These are phyloP conservation scores for Cynocephalus volans DNA, from an alignment of 2,113 vertebrate genomes.

Conservation along the genomic window DNA sequence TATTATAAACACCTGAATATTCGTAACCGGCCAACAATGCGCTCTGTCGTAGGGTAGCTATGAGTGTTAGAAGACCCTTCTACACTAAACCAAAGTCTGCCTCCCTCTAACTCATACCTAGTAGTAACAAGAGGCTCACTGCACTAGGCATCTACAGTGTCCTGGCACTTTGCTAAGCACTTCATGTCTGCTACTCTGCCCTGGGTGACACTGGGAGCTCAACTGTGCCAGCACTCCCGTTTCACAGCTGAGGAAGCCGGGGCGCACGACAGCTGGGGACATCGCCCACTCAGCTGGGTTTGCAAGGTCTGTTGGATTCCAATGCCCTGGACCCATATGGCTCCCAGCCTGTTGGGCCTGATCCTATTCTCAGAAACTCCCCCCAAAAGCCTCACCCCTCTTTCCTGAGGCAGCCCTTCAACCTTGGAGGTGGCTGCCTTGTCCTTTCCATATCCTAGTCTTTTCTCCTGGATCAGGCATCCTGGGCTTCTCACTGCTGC, in stretches of 20 bases:
- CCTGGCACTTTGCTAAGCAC: not conserved
- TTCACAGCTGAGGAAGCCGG: not conserved
- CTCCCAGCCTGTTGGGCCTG: not conserved
- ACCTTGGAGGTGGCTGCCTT: too few relatives aligned
- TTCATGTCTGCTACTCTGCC: rapidly evolving
- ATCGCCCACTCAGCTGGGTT: too few relatives aligned
- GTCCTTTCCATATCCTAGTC: not conserved
- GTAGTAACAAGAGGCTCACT: not conserved
- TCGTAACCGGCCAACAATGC: rapidly evolving
- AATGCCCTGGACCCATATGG: rapidly evolving
- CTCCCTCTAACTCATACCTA: not conserved
- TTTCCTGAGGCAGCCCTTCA: not conserved
- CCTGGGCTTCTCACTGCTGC: not conserved
- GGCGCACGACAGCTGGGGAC: not conserved
- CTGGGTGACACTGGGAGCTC: not conserved
- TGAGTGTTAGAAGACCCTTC: not conserved
- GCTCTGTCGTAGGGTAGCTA: rapidly evolving
- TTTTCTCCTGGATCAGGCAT: too few relatives aligned
- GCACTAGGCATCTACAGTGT: not conserved
- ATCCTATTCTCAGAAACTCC: not conserved
- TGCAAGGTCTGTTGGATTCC: not conserved
- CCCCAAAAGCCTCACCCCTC: not conserved
- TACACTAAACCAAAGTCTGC: too few relatives aligned
- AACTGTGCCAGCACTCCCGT: rapidly evolving
- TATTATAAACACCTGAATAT: not conserved